Evolutionary conservation across 2,113 vertebrate species (phyloP).

Genomic region (Aegotheles bennettii): DNA sequence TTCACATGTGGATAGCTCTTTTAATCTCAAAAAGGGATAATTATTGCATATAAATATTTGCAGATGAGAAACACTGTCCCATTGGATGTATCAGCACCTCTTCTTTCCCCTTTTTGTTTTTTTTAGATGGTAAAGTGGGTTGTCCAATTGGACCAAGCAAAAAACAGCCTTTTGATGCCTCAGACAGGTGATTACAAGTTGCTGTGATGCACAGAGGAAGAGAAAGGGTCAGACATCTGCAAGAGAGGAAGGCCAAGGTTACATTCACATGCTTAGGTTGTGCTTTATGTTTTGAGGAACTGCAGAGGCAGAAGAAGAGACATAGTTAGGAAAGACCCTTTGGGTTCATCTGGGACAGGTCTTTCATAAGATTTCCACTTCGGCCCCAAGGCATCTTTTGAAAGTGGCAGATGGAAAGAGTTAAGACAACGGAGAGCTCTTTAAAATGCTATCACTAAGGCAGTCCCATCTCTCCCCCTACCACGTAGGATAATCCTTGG

Average conservation of each 20-base stretch:
- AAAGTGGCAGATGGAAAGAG: slow-evolving; percentile 45
- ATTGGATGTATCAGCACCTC: neutral
- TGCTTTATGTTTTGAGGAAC: neutral
- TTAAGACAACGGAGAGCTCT: neutral
- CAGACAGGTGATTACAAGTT: neutral
- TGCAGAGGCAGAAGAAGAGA: neutral
- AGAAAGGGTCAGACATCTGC: neutral
- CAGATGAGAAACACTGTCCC: neutral
- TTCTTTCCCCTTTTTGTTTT: neutral
- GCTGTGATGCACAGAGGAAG: neutral
- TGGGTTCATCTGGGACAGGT: neutral
- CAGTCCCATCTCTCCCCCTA: neutral
- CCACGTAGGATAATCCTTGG: neutral
- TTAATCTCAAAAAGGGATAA: slow-evolving; percentile 26
- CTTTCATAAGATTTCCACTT: neutral
- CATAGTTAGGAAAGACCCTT: neutral
- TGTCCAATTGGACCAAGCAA: neutral
- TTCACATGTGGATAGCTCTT: neutral
- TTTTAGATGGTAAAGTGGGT: neutral
- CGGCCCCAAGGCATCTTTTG: neutral
- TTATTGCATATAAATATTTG: neutral
- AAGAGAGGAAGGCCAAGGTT: neutral
- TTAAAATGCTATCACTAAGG: neutral
- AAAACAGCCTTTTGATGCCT: neutral
- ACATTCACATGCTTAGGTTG: neutral